Percentiles rank a stretch among this genome's conserved stretches.
Evolutionary conservation across 2,888 invertebrate species (phyloP).

Genomic region (Drosophila affinis): DNA sequence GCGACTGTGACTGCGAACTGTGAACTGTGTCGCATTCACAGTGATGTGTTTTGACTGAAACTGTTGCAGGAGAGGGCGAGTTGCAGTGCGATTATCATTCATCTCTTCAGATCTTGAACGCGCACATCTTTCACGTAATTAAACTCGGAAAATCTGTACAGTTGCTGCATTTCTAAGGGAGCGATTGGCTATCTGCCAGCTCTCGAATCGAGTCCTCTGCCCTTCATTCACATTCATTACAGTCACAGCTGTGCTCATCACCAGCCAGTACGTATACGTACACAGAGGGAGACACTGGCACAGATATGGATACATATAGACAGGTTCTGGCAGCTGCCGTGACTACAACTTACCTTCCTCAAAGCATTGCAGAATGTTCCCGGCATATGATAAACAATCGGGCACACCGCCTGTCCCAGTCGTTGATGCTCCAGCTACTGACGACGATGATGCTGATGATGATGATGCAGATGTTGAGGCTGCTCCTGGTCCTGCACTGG

Average conservation of each 20-base stretch:
- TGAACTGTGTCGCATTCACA: slow-evolving; percentile 28
- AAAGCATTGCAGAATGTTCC: slow-evolving; percentile 93
- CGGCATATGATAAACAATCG: slow-evolving; percentile 91
- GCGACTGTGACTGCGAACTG: slow-evolving; percentile 23
- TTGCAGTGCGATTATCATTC: too few species aligned
- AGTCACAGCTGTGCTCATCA: slow-evolving; percentile 14
- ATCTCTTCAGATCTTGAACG: neutral
- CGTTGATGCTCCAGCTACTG: slow-evolving; percentile 14
- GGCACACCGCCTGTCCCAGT: slow-evolving; percentile 82
- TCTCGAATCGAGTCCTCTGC: too few species aligned
- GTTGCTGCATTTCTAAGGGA: neutral
- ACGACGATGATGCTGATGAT: slow-evolving; percentile 28
- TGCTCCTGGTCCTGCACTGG: slow-evolving; percentile 35
- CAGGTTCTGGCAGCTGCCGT: slow-evolving; percentile 8
- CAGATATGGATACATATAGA: slow-evolving; percentile 1
- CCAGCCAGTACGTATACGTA: slow-evolving; percentile 11
- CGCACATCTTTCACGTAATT: neutral
- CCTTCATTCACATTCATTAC: neutral
- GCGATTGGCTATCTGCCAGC: neutral
- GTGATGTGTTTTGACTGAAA: neutral
- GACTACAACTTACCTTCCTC: slow-evolving; percentile 88
- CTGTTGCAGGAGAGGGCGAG: neutral
- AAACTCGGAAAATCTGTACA: neutral
- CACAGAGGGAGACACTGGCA: neutral
- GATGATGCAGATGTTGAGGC: slow-evolving; percentile 42